These are phyloP conservation scores for Drosophila tropicalis DNA, from an alignment of 1,140 invertebrate genomes.

Conservation along the genomic window DNA sequence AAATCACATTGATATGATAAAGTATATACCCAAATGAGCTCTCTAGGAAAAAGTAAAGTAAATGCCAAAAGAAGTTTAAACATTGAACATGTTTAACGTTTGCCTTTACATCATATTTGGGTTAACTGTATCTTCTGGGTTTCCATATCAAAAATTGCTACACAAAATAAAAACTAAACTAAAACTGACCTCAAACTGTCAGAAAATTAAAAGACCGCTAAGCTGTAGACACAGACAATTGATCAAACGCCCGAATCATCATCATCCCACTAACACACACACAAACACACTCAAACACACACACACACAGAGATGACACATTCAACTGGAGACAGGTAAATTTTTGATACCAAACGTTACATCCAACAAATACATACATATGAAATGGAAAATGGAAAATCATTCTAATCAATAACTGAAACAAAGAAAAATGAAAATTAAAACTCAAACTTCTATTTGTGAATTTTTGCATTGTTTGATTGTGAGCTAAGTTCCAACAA, in stretches of 20 bases:
- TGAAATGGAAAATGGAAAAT: neutral
- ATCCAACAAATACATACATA: slow-evolving; percentile 8
- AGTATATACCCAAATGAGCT: neutral
- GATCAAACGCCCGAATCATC: slow-evolving; percentile 9
- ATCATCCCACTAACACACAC: slow-evolving; percentile 36
- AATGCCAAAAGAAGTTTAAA: no score
- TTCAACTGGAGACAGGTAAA: neutral
- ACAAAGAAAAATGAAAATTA: slow-evolving; percentile 6
- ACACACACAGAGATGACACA: slow-evolving; percentile 15
- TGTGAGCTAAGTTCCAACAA: slow-evolving; percentile 73
- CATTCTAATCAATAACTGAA: neutral
- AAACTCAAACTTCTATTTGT: slow-evolving; percentile 54
- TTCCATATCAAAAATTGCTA: slow-evolving; percentile 4
- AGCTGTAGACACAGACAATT: slow-evolving; percentile 23
- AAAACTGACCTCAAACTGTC: slow-evolving; percentile 63
- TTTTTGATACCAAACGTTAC: slow-evolving; percentile 3
- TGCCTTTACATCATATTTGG: neutral
- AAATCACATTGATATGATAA: no score
- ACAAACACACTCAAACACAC: slow-evolving; percentile 45
- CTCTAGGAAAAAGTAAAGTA: neutral
- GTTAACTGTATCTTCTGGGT: neutral
- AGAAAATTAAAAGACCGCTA: slow-evolving; percentile 49
- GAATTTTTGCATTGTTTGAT: slow-evolving; percentile 72
- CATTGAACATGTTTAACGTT: no score
- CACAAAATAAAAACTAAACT: slow-evolving; percentile 30